A percentile compares a stretch with the other conserved stretches of the same genome.
These are phyloP conservation scores for Caenorhabditis latens DNA, from an alignment of 1,140 invertebrate genomes.

Conservation along the genomic window DNA sequence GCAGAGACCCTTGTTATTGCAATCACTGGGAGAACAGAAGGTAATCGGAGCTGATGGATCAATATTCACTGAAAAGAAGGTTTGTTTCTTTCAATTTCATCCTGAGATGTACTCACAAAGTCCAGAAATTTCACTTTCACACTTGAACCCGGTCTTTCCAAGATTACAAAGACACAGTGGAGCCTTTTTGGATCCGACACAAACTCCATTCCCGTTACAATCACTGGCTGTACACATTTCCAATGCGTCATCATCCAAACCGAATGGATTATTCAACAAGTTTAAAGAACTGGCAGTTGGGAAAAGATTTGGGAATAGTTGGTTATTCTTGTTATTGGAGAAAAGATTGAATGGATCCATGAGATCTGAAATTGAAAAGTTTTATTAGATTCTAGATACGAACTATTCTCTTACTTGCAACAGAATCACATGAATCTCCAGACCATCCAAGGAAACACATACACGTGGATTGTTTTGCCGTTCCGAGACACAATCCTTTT, in stretches of 20 bases:
- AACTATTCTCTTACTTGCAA: slow-evolving; percentile 30
- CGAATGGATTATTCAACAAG: slow-evolving; percentile 52
- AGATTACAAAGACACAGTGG: slow-evolving; percentile 65
- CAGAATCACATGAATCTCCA: slow-evolving; percentile 59
- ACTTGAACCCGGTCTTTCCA: slow-evolving; percentile 61
- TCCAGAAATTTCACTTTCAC: slow-evolving; percentile 64
- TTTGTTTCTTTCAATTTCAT: background rate
- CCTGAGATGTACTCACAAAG: slow-evolving; percentile 8
- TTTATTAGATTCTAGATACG: background rate
- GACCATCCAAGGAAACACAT: slow-evolving; percentile 62
- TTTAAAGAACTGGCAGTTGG: slow-evolving; percentile 40
- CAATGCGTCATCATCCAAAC: slow-evolving; percentile 16
- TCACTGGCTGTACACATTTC: slow-evolving; percentile 60
- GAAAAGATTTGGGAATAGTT: slow-evolving; percentile 28
- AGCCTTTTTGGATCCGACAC: slow-evolving; percentile 62
- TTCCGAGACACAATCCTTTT: slow-evolving; percentile 65
- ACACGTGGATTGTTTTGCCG: slow-evolving; percentile 55
- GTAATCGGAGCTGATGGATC: slow-evolving; percentile 57
- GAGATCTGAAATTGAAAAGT: slow-evolving; percentile 6
- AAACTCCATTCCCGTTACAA: slow-evolving; percentile 66
- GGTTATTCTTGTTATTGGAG: slow-evolving; percentile 3
- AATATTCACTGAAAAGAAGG: slow-evolving; percentile 57
- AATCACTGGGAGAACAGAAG: slow-evolving; percentile 65
- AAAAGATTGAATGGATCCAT: slow-evolving; percentile 17
- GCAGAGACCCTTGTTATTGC: slow-evolving; percentile 70